Evolutionary conservation across 2,797 vertebrate genomes (phyloP).

Genomic region (Siniperca undulata): DNA sequence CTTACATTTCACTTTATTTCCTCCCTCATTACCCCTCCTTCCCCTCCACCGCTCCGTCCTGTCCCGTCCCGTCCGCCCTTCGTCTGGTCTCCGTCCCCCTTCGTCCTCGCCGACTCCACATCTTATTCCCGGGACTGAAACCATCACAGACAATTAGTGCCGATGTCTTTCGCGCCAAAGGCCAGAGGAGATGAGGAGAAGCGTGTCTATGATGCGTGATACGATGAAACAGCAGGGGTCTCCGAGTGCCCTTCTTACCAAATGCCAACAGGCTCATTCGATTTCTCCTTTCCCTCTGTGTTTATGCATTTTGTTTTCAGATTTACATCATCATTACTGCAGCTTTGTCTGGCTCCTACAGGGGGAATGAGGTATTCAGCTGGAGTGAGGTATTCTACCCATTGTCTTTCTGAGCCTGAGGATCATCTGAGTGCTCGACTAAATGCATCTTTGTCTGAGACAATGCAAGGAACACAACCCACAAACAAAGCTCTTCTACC

Average conservation of each 20-base stretch:
- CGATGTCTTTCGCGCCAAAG: slow-evolving; percentile 55
- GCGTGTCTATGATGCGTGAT: slow-evolving; percentile 58
- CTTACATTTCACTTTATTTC: slow-evolving; percentile 58
- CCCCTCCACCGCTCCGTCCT: background rate
- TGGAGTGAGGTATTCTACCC: slow-evolving; percentile 54
- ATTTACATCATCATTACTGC: slow-evolving; percentile 71
- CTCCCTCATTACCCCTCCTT: slow-evolving; percentile 44
- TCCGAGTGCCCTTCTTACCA: slow-evolving; percentile 66
- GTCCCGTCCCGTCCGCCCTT: slow-evolving; percentile 40
- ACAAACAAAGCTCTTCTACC: slow-evolving; percentile 58
- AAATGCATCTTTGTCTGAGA: slow-evolving; percentile 69
- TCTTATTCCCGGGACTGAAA: slow-evolving; percentile 61
- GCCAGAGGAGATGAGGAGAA: slow-evolving; percentile 62
- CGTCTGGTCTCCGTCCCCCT: slow-evolving; percentile 55
- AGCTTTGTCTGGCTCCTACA: slow-evolving; percentile 57
- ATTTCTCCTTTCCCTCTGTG: slow-evolving; percentile 48
- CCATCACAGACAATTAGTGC: slow-evolving; percentile 70
- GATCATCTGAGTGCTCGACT: slow-evolving; percentile 57
- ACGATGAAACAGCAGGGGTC: slow-evolving; percentile 57
- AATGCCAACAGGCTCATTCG: slow-evolving; percentile 72
- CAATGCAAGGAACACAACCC: slow-evolving; percentile 50
- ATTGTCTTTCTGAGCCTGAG: slow-evolving; percentile 63
- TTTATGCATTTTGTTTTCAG: slow-evolving; percentile 70
- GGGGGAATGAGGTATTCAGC: slow-evolving; percentile 47
- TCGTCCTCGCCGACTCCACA: slow-evolving; percentile 27